Percentiles rank a stretch among this genome's conserved stretches.
Evolutionary conservation across 2,113 vertebrate genomes (phyloP).

Genomic region (Salvelinus sp.): DNA sequence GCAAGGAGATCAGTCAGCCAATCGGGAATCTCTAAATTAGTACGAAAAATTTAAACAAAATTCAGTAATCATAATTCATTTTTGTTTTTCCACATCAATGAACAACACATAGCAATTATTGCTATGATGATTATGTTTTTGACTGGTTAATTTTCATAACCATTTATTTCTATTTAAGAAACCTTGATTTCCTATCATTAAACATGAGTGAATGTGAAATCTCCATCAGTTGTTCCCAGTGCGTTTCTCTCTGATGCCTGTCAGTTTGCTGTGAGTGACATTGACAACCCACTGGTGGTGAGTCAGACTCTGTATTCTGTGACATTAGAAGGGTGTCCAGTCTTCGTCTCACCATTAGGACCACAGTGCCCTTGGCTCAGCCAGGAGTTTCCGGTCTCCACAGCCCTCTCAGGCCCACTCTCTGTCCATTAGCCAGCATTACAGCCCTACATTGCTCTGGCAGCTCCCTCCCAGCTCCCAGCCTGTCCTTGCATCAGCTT

Average conservation of each 20-base stretch:
- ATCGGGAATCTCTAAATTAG: background rate
- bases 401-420: slow-evolving; percentile 3
- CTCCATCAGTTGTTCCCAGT: background rate
- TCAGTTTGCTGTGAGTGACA: background rate
- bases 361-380: slow-evolving; percentile 22
- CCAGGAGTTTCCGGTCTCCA: background rate
- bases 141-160: background rate
- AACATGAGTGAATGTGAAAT: background rate
- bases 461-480: background rate
- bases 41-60: background rate
- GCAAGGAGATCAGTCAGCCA: too few relatives aligned
- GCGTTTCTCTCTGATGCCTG: background rate
- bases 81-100: background rate
- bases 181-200: background rate
- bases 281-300: background rate
- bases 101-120: background rate
- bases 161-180: background rate
- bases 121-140: background rate
- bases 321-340: background rate
- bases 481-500: background rate
- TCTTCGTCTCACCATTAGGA: background rate
- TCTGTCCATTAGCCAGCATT: slow-evolving; percentile 8
- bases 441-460: background rate
- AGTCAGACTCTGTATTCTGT: background rate
- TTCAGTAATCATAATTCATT: background rate